phyloP scores from a whole-genome alignment of 2,888 invertebrate species.

The Apeira syringaria region DNA sequence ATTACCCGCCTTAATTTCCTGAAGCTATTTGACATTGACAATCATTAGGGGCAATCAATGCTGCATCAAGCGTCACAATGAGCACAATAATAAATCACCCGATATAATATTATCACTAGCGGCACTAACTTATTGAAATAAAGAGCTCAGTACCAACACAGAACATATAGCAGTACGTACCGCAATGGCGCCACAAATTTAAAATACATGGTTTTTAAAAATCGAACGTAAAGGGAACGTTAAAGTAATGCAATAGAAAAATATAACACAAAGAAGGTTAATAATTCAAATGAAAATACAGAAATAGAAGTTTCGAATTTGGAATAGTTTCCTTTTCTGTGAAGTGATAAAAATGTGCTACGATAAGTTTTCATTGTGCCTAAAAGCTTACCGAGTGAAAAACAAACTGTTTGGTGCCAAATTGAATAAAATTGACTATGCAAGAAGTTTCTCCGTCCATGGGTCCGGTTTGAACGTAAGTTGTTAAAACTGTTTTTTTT shows the following conservation, averaged over 20 bases:
- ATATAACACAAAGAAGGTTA: not conserved
- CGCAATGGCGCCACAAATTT: constrained; percentile 15
- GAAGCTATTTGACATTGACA: constrained; percentile 16
- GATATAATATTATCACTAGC: constrained; percentile 45
- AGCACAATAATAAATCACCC: constrained; percentile 26
- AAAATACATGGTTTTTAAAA: not conserved
- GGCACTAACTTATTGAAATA: constrained; percentile 46
- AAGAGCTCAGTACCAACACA: constrained; percentile 37
- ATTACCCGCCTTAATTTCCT: not conserved
- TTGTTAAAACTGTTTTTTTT: too few species aligned
- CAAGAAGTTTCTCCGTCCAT: constrained; percentile 56
- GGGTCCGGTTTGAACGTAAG: constrained; percentile 52
- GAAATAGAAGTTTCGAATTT: constrained; percentile 15
- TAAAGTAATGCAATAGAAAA: not conserved
- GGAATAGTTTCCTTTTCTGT: constrained; percentile 10
- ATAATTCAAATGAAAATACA: not conserved
- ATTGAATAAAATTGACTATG: constrained; percentile 32
- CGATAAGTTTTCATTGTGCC: constrained; percentile 46
- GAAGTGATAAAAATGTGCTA: constrained; percentile 52
- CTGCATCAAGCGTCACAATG: constrained; percentile 12
- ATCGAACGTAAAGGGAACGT: not conserved
- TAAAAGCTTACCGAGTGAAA: constrained; percentile 41
- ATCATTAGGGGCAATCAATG: constrained; percentile 17
- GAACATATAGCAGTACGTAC: constrained; percentile 35
- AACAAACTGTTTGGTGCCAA: constrained; percentile 32